Evolutionary conservation across 2,888 invertebrate species (phyloP).

Genomic region (Orgyia antiqua): DNA sequence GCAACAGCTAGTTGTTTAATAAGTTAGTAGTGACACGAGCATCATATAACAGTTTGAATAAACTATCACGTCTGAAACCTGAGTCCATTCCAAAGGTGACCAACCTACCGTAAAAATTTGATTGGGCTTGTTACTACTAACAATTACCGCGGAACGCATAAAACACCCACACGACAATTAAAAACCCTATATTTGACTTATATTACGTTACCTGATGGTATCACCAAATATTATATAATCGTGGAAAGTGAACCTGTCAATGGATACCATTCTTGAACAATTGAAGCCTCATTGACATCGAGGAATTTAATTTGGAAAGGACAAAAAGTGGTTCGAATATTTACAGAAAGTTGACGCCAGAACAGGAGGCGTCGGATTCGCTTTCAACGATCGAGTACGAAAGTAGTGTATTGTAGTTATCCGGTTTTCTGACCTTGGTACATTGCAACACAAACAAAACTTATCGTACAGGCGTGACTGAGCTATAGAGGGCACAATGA

Average conservation of each 20-base stretch:
- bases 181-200: conserved; percentile 50
- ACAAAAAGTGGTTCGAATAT: conserved; percentile 66
- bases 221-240: conserved; percentile 43
- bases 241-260: conserved; percentile 65
- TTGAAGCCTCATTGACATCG: conserved; percentile 55
- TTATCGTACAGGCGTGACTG: conserved; percentile 46
- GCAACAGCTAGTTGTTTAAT: too few relatives aligned
- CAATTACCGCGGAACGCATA: conserved; percentile 29
- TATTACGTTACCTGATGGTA: conserved; percentile 40
- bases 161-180: conserved; percentile 58
- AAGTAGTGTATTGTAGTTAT: conserved; percentile 60
- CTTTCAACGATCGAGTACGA: conserved; percentile 66
- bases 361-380: conserved; percentile 60
- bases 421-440: conserved; percentile 67
- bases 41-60: too few relatives aligned
- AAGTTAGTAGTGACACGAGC: too few relatives aligned
- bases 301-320: conserved; percentile 59
- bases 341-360: conserved; percentile 69
- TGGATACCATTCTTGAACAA: conserved; percentile 46
- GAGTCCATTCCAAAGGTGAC: not conserved
- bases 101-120: not conserved
- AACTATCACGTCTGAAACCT: too few relatives aligned
- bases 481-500: conserved; percentile 51
- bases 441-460: conserved; percentile 40
- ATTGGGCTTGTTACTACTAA: conserved; percentile 3